Conservation (phyloP, 2,113 vertebrate species). For the Chamaetylas fuelleborni region DNA sequence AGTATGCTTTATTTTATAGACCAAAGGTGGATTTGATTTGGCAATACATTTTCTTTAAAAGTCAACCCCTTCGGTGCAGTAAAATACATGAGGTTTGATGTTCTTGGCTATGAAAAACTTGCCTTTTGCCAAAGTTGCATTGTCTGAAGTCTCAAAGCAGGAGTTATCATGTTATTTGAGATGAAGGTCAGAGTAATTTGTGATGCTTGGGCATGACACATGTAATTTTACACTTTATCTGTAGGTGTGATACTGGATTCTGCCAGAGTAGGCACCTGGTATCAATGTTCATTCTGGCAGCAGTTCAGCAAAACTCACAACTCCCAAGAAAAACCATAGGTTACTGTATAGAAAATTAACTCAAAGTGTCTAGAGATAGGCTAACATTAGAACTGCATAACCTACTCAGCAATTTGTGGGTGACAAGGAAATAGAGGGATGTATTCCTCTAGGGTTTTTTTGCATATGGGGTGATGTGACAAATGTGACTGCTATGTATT, state of each 20-base stretch:
- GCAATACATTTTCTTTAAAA: slow-evolving; percentile 57
- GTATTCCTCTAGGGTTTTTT: neutral
- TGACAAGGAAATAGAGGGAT: neutral
- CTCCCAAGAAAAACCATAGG: slow-evolving; percentile 13
- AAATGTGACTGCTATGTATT: neutral
- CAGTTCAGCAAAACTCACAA: slow-evolving; percentile 57
- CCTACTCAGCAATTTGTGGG: neutral
- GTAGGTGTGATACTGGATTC: slow-evolving; percentile 71
- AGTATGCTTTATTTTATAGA: slow-evolving; percentile 51
- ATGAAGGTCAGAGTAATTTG: slow-evolving; percentile 72
- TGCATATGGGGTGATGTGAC: neutral
- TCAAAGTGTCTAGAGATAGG: neutral
- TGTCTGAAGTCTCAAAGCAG: slow-evolving; percentile 72
- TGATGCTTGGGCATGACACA: slow-evolving; percentile 61
- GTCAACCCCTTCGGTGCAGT: slow-evolving; percentile 39
- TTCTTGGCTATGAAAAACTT: slow-evolving; percentile 70
- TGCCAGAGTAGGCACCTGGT: slow-evolving; percentile 72
- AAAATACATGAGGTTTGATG: slow-evolving; percentile 74
- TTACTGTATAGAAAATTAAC: neutral
- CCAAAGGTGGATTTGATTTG: slow-evolving; percentile 59
- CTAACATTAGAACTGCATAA: neutral
- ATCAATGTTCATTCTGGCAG: slow-evolving; percentile 69
- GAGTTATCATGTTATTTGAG: slow-evolving; percentile 76
- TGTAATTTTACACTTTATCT: slow-evolving; percentile 74
- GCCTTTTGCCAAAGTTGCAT: slow-evolving; percentile 63